Conservation (phyloP, 2,113 vertebrate genomes). For the Mesoclemmys tuberculata region DNA sequence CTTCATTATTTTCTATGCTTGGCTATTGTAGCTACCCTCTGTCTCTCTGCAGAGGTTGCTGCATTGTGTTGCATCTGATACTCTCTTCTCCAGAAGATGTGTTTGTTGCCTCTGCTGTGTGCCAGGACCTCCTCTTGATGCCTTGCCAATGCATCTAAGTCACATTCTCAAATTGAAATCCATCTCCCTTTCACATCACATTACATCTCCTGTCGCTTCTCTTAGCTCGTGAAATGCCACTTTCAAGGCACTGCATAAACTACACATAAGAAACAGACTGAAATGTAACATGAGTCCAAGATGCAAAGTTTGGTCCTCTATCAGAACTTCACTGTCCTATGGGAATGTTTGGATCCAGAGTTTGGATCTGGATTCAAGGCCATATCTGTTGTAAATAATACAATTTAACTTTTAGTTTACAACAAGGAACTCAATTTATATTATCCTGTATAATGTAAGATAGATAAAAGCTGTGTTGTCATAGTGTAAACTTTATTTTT, state of each 20-base stretch:
- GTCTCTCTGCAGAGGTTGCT: conserved; percentile 41
- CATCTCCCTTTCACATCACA: conserved; percentile 38
- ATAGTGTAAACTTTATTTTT: not conserved
- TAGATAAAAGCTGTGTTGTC: not conserved
- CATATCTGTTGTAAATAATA: not conserved
- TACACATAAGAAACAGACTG: not conserved
- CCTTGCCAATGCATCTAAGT: conserved; percentile 47
- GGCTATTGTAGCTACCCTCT: conserved; percentile 40
- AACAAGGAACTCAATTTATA: conserved; percentile 42
- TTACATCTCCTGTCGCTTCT: conserved; percentile 6
- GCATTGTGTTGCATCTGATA: conserved; percentile 49
- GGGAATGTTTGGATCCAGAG: not conserved
- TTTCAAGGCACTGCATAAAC: conserved; percentile 34
- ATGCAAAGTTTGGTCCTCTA: not conserved
- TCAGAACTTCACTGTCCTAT: not conserved
- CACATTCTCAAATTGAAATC: conserved; percentile 51
- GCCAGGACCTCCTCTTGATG: conserved; percentile 54
- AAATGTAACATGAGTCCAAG: not conserved
- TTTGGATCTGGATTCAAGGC: not conserved
- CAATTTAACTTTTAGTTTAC: not conserved
- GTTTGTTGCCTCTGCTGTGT: conserved; percentile 50
- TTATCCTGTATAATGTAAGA: not conserved
- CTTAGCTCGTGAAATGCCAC: not conserved
- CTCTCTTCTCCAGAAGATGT: conserved; percentile 31
- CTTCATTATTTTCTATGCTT: conserved; percentile 27